Percentiles rank a stretch among this genome's conserved stretches.
phyloP scores from a whole-genome alignment of 2,113 vertebrate species.

The Apus apus region DNA sequence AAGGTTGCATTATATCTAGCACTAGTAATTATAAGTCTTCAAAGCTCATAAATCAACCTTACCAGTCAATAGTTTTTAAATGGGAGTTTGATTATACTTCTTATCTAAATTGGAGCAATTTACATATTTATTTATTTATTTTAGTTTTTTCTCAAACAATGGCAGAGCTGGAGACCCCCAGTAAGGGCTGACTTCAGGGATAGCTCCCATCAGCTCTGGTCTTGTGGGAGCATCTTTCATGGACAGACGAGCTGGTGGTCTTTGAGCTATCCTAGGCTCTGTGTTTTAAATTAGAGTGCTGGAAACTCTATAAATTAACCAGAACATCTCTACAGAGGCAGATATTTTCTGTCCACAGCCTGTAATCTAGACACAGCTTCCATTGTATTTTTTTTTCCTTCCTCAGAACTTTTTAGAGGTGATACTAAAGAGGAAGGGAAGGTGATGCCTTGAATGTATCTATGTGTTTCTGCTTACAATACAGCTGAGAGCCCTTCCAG shows the following conservation, averaged over 20 bases:
- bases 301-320: neutral
- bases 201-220: rapidly evolving
- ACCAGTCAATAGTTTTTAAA: neutral
- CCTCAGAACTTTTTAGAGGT: neutral
- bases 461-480: neutral
- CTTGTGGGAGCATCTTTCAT: neutral
- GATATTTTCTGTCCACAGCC: neutral
- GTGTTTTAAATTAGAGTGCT: neutral
- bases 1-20: neutral
- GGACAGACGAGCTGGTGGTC: neutral
- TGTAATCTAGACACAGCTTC: neutral
- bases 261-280: neutral
- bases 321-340: neutral
- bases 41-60: neutral
- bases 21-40: neutral
- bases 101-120: neutral
- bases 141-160: rapidly evolving
- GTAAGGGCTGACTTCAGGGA: neutral
- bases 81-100: neutral
- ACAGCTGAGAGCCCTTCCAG: neutral
- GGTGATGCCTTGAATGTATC: neutral
- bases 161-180: neutral
- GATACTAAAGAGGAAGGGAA: neutral
- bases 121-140: neutral
- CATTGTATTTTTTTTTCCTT: neutral